Evolutionary conservation across 2,797 vertebrate genomes (phyloP), one percentile per base, ranked within the genome.

Genomic region (Phataginus tetradactyla): DNA sequence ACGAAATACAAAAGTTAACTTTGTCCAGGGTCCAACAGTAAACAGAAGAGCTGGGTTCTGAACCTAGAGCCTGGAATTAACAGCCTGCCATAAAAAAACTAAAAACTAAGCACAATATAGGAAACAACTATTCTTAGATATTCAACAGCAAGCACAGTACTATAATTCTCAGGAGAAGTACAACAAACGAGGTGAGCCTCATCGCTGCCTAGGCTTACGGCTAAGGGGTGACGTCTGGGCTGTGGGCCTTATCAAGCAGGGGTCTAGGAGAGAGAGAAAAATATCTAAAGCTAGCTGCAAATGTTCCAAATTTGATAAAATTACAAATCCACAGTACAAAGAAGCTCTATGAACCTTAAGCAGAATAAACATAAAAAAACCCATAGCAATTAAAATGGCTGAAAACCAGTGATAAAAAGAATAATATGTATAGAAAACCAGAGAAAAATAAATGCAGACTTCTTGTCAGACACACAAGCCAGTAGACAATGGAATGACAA

Each of bases 271-370:
- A 69, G 32, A 85, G 18, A 21, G 27, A 69, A 92, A 91, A 74
- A 15, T 69, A 88, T 39, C 77, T 57, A 49, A 77, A 75, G 20
- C 4, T 95, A 29, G 10, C 51, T 74, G 49, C 39, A 69, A 53
- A 42, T 55, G 83, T 86, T 66, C 42, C 17, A 91, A 94, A 87
- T 92, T 53, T 90, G 64, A 86, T 61, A 83, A 90, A 86, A 72
- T 49, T 79, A 79, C 18, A 90, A 75, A 79, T 20, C n/a, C 42
- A 53, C 27, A 75, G 4, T 55, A 51, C 53, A 79, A 95, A 83
- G 64, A 39, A 74, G 6, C 29, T 84, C 29, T 72, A 32, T 80
- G 39, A 90, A 69, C 25, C 29, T 61, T 53, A 88, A 63, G 17
- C 2, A 27, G 8, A 8, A 93, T 42, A 94, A 80, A 77, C 14